phyloP scores from a whole-genome alignment of 1,140 invertebrate species.

The Druon quercuslanigerum region DNA sequence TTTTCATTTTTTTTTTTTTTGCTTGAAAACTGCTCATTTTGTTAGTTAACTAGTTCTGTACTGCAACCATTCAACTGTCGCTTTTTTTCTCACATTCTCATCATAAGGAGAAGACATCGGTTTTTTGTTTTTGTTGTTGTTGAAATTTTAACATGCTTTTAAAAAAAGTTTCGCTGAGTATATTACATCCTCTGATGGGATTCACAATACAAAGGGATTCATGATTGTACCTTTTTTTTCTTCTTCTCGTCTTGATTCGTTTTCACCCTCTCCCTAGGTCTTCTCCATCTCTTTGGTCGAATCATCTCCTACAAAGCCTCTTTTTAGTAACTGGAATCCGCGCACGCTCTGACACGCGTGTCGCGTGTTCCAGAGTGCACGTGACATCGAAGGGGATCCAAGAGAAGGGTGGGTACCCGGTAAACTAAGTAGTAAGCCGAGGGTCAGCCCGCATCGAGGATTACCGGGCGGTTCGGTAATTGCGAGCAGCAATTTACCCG shows the following conservation, averaged over 20 bases:
- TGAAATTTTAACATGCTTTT: too few species aligned
- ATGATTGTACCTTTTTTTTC: background rate
- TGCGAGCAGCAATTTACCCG: constrained; percentile 64
- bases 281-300: background rate
- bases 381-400: constrained; percentile 59
- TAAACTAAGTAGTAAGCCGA: constrained; percentile 65
- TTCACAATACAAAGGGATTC: background rate
- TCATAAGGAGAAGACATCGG: too few species aligned
- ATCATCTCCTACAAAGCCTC: constrained; percentile 53
- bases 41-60: too few species aligned
- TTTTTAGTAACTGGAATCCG: constrained; percentile 63
- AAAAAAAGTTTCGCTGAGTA: background rate
- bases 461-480: constrained; percentile 66
- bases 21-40: too few species aligned
- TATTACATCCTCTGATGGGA: background rate
- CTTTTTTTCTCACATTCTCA: too few species aligned
- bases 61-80: too few species aligned
- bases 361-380: constrained; percentile 53
- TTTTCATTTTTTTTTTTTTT: too few species aligned
- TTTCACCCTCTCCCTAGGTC: background rate
- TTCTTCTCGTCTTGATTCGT: too few species aligned
- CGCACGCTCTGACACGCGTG: constrained; percentile 49
- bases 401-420: constrained; percentile 57
- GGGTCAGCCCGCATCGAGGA: constrained; percentile 59
- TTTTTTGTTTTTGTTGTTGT: too few species aligned